phyloP scores from a whole-genome alignment of 1,140 invertebrate species.

The Vollenhovia emeryi region DNA sequence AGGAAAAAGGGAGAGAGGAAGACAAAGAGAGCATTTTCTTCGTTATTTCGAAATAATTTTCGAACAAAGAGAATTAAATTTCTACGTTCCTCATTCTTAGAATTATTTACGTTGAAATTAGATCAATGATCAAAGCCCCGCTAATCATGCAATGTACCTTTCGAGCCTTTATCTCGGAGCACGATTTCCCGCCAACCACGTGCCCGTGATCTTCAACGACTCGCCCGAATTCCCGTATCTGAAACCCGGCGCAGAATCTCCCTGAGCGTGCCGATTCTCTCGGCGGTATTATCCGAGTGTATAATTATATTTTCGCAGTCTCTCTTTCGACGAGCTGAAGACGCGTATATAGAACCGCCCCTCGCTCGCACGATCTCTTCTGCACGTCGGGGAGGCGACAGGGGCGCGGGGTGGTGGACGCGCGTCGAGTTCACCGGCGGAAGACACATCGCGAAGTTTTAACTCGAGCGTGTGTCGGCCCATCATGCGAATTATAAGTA shows the following conservation, averaged over 20 bases:
- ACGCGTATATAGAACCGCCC: slow-evolving; percentile 56
- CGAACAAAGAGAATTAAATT: neutral
- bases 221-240: neutral
- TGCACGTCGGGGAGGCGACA: slow-evolving; percentile 17
- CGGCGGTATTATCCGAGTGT: slow-evolving; percentile 42
- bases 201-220: slow-evolving; percentile 2
- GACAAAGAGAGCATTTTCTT: neutral
- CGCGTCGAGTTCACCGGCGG: slow-evolving; percentile 38
- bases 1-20: neutral
- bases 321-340: slow-evolving; percentile 59
- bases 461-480: slow-evolving; percentile 78
- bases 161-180: neutral
- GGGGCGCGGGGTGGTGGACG: slow-evolving; percentile 29
- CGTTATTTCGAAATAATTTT: slow-evolving; percentile 12
- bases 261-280: slow-evolving; percentile 1
- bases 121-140: neutral
- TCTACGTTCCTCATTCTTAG: neutral
- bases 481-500: slow-evolving; percentile 78
- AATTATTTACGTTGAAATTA: neutral
- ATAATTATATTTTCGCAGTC: slow-evolving; percentile 64
- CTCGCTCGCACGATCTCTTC: slow-evolving; percentile 52
- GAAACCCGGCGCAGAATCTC: slow-evolving; percentile 43
- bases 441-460: slow-evolving; percentile 76
- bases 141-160: neutral
- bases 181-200: neutral